Evolutionary conservation across 37 sponge, comb jelly and placozoan genomes (phyloP), one percentile per base, ranked within the genome.

Genomic region (Cladorhizidae sp.): DNA sequence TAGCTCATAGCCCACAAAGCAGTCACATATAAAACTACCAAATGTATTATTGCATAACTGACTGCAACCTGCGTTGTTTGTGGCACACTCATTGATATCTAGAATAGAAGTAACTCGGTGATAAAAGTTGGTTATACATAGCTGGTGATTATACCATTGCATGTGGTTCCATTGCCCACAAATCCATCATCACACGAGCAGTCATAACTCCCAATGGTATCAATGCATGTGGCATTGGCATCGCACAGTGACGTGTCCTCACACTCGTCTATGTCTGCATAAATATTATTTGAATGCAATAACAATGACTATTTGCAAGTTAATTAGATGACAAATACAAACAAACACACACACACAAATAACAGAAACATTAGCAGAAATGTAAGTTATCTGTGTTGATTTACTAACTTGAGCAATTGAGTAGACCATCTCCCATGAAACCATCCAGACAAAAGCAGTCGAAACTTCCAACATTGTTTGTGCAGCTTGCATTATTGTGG

Each of bases 141-240:
- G 2, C 26, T 43, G 1, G 64, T 7, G 58, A 11, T 43, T 49
- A n/a, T n/a, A 78, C 79, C 68, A 28, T n/a, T 20, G 41, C 83
- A 82, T 6, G 12, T 73, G 52, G 31, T 25, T 58, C 82, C 82
- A 62, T 62, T 45, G 5, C 63, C 63, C 15, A 28, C 1, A 49
- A 63, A 86, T 22, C 86, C 86, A 36, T 8, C 9, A 39, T 65
- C 0, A 74, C 86, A 86, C 20, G 31, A 31, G 57, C 86, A 86
- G 35, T 73, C 25, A 64, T 67, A 86, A 41, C 79, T 73, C 14
- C 86, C 80, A 49, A 50, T 1, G 32, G 39, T 73, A 38, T 86
- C 55, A 29, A 32, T 0, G 39, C 83, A 82, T 15, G 32, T 42
- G 0, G 51, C 38, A 55, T 78, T 73, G 3, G 6, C 23, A 32